Percentiles rank a stretch among this genome's conserved stretches.
phyloP scores from a whole-genome alignment of 2,113 vertebrate species.

The Daubentonia madagascariensis region DNA sequence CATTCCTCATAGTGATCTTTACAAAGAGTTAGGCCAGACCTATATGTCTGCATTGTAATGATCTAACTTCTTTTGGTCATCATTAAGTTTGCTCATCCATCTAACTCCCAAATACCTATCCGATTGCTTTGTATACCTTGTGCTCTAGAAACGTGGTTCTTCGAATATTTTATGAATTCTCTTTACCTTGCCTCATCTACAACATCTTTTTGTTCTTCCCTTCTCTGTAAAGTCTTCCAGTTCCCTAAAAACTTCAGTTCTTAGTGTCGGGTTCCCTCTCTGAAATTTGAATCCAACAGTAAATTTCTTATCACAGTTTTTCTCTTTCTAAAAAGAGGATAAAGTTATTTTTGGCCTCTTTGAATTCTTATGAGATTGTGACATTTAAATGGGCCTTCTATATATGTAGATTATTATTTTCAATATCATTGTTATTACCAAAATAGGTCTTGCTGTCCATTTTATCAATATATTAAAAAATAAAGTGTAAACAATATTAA shows the following conservation, averaged over 20 bases:
- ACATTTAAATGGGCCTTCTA: background rate
- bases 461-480: background rate
- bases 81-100: background rate
- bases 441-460: background rate
- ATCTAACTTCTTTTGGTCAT: background rate
- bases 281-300: background rate
- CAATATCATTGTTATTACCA: background rate
- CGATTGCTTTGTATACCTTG: background rate
- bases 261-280: background rate
- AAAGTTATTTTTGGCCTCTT: background rate
- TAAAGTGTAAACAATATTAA: background rate
- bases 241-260: background rate
- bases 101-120: background rate
- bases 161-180: background rate
- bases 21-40: background rate
- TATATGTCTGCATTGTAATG: background rate
- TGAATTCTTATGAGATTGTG: background rate
- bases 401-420: background rate
- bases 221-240: background rate
- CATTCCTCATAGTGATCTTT: background rate
- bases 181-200: background rate
- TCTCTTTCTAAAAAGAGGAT: background rate
- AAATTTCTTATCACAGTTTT: background rate
- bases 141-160: background rate
- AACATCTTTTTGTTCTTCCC: background rate